Percentiles rank a stretch among this genome's conserved stretches.
phyloP scores from a whole-genome alignment of 2,888 invertebrate species.

The Pyrocoelia pectoralis region DNA sequence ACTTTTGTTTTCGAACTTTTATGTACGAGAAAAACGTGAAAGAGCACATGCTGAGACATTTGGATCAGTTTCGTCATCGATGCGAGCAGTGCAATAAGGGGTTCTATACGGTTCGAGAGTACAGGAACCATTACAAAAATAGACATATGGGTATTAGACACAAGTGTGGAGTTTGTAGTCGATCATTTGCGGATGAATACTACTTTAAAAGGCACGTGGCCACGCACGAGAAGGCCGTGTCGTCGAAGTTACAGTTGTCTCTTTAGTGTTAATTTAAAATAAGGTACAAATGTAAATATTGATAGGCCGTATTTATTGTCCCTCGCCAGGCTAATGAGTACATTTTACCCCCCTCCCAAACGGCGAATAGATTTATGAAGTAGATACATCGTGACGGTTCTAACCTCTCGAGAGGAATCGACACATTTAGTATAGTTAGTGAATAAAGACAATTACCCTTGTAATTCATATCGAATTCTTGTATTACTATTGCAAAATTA shows the following conservation, averaged over 20 bases:
- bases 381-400: no score
- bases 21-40: constrained; percentile 60
- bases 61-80: constrained; percentile 58
- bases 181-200: constrained; percentile 58
- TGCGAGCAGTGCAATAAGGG: constrained; percentile 59
- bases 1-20: constrained; percentile 58
- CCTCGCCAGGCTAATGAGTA: no score
- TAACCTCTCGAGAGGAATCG: no score
- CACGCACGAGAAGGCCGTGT: constrained; percentile 50
- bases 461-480: no score
- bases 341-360: not conserved
- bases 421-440: no score
- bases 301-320: not conserved
- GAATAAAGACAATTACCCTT: no score
- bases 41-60: constrained; percentile 57
- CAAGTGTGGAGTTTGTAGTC: constrained; percentile 55
- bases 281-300: not conserved
- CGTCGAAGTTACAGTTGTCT: constrained; percentile 23
- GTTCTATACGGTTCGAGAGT: constrained; percentile 58
- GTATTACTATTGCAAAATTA: no score
- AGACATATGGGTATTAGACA: constrained; percentile 59
- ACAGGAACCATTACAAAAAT: constrained; percentile 58
- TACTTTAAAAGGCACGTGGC: constrained; percentile 58
- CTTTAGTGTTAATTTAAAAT: constrained; percentile 6
- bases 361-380: no score